These are phyloP conservation scores for Rhynchotus rufescens DNA, from an alignment of 2,797 vertebrate species.

Conservation along the genomic window DNA sequence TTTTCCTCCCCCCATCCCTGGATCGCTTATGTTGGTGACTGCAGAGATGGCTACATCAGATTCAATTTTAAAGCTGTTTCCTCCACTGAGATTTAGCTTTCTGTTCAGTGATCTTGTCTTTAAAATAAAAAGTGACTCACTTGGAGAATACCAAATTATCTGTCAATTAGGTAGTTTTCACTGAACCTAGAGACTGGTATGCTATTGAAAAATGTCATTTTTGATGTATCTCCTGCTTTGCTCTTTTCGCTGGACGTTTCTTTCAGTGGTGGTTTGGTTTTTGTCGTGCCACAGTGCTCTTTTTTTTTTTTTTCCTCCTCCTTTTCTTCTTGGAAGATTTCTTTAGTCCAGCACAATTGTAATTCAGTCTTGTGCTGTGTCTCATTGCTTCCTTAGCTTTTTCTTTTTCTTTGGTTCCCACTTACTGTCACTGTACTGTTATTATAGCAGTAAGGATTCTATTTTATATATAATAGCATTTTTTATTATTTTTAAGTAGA, in stretches of 20 bases:
- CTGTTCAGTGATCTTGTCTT: background rate
- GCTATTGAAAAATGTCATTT: background rate
- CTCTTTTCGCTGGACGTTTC: background rate
- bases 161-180: conserved; percentile 2
- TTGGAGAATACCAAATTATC: background rate
- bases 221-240: background rate
- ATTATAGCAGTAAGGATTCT: background rate
- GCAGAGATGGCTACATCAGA: background rate
- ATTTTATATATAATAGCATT: background rate
- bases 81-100: background rate
- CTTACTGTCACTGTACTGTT: background rate
- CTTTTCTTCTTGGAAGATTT: background rate
- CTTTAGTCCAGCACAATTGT: background rate
- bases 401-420: background rate
- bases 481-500: background rate
- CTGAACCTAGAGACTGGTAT: background rate
- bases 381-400: background rate
- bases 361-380: background rate
- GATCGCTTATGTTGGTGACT: background rate
- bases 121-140: background rate
- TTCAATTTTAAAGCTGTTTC: conserved; percentile 11
- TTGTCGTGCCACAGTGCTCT: background rate
- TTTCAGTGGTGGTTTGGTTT: background rate
- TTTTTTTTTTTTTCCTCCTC: background rate
- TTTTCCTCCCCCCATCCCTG: background rate